Percentiles rank a stretch among this genome's conserved stretches.
phyloP scores from a whole-genome alignment of 2,113 vertebrate species.

The Aegithalos caudatus region DNA sequence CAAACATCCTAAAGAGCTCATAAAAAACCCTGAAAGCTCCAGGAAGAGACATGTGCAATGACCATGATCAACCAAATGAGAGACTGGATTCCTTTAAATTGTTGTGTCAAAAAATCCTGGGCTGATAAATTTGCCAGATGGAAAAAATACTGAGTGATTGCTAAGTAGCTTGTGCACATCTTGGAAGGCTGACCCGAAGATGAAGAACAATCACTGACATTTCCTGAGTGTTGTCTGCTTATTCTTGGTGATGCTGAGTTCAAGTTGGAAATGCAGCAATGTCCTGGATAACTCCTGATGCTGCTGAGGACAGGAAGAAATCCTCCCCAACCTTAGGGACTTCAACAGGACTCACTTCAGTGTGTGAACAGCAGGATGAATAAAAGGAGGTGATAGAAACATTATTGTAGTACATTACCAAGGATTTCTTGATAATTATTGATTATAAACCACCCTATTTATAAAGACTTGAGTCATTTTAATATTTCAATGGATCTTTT shows the following conservation, averaged over 20 bases:
- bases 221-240: background rate
- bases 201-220: background rate
- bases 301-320: background rate
- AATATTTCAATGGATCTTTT: background rate
- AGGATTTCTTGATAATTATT: background rate
- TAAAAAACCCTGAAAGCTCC: background rate
- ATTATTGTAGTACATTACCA: background rate
- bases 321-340: background rate
- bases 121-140: background rate
- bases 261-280: background rate
- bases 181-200: background rate
- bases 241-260: no score
- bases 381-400: background rate
- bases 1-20: background rate
- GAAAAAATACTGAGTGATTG: background rate
- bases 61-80: background rate
- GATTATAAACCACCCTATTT: fast-evolving
- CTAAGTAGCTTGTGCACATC: background rate
- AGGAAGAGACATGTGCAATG: background rate
- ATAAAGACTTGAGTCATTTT: background rate
- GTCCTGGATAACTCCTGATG: background rate
- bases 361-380: background rate
- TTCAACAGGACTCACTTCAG: background rate
- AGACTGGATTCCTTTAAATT: background rate
- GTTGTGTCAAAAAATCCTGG: background rate